Conservation (phyloP, 1,140 invertebrate genomes). For the Rhopalosiphum maidis region DNA sequence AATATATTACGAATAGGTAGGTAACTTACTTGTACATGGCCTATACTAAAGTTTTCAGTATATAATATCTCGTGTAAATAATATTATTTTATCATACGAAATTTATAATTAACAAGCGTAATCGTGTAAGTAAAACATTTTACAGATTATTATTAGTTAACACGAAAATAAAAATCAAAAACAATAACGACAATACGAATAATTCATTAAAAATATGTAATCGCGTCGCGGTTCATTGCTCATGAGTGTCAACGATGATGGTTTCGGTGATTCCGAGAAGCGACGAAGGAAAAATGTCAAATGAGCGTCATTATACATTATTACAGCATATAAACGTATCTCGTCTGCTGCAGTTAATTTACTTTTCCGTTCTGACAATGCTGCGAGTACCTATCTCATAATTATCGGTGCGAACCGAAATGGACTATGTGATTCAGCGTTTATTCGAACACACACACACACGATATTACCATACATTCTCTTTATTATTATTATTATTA, state of each 20-base stretch:
- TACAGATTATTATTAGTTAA: neutral
- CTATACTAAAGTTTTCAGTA: neutral
- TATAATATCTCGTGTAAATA: neutral
- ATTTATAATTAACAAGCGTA: neutral
- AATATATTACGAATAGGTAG: neutral
- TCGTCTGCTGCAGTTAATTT: conserved; percentile 18
- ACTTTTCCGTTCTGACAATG: conserved; percentile 21
- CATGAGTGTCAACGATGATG: neutral
- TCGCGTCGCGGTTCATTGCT: neutral
- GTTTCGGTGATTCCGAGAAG: neutral
- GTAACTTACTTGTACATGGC: neutral
- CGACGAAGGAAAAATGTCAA: neutral
- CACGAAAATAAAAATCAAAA: neutral
- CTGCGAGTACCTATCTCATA: neutral
- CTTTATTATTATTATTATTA: neutral
- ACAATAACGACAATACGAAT: neutral
- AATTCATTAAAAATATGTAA: conserved; percentile 19
- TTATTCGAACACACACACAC: conserved; percentile 38
- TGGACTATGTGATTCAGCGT: conserved; percentile 50
- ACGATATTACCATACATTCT: conserved; percentile 43
- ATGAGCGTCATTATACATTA: conserved; percentile 3
- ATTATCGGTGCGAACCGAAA: conserved; percentile 50
- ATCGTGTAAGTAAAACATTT: neutral
- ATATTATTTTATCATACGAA: neutral
- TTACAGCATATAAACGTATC: neutral